Conservation (phyloP, 2,888 invertebrate genomes). For the Papilio gigon region DNA sequence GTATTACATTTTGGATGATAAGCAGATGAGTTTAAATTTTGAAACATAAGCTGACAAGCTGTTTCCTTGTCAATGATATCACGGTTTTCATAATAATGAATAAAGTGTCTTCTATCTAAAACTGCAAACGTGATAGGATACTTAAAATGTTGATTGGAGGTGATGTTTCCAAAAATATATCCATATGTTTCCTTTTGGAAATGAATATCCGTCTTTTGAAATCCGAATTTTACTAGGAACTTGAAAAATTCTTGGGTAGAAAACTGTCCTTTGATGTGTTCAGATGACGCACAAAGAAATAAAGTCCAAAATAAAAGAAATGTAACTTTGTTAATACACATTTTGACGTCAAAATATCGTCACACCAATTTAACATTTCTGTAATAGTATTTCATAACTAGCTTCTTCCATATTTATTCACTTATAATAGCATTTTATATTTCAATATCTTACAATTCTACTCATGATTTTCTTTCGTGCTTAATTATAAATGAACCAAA, state of each 20-base stretch:
- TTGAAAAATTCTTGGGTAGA: slow-evolving; percentile 89
- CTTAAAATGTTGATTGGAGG: slow-evolving; percentile 85
- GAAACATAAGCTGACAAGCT: slow-evolving; percentile 94
- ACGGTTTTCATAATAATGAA: slow-evolving; percentile 94
- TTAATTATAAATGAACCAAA: slow-evolving; percentile 25
- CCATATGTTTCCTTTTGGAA: slow-evolving; percentile 93
- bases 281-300: slow-evolving; percentile 58
- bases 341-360: slow-evolving; percentile 54
- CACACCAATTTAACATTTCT: slow-evolving; percentile 44
- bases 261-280: slow-evolving; percentile 74
- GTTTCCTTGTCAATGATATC: slow-evolving; percentile 83
- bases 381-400: slow-evolving; percentile 19
- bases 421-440: not conserved
- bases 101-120: slow-evolving; percentile 92
- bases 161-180: slow-evolving; percentile 97
- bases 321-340: slow-evolving; percentile 59
- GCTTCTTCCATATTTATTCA: slow-evolving; percentile 12
- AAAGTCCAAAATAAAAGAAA: slow-evolving; percentile 61
- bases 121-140: slow-evolving; percentile 93
- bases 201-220: slow-evolving; percentile 96
- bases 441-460: slow-evolving; percentile 9
- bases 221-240: slow-evolving; percentile 97
- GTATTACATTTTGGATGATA: slow-evolving; percentile 93
- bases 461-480: slow-evolving; percentile 14
- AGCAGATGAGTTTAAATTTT: slow-evolving; percentile 89